Conservation (phyloP, 1,140 invertebrate species). For the Cyclina sinensis region DNA sequence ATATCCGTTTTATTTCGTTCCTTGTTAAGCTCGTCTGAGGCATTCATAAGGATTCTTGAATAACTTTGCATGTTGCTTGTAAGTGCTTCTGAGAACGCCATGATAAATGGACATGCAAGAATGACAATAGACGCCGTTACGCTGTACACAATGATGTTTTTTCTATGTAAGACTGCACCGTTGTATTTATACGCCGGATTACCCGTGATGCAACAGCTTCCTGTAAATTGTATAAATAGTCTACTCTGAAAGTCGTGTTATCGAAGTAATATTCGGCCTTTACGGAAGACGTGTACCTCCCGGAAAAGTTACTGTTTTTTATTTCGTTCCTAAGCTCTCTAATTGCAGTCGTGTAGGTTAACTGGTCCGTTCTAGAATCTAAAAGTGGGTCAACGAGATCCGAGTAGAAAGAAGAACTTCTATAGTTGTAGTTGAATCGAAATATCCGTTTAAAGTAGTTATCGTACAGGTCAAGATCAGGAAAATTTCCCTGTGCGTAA, state of each 20-base stretch:
- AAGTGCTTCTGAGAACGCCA: constrained; percentile 46
- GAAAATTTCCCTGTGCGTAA: constrained; percentile 56
- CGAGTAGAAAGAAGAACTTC: constrained; percentile 32
- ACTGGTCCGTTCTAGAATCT: neutral
- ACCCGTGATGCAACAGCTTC: constrained; percentile 22
- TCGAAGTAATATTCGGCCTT: constrained; percentile 58
- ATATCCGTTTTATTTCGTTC: constrained; percentile 39
- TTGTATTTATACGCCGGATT: constrained; percentile 23
- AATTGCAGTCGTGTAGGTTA: constrained; percentile 22
- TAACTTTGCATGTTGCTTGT: constrained; percentile 48
- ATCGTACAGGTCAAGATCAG: constrained; percentile 21
- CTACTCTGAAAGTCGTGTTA: constrained; percentile 45
- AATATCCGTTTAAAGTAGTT: constrained; percentile 39
- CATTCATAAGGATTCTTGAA: constrained; percentile 25
- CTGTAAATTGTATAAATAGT: constrained; percentile 51
- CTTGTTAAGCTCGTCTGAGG: constrained; percentile 1
- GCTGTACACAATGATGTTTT: constrained; percentile 26
- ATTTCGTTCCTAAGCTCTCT: constrained; percentile 36
- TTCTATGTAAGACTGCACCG: neutral
- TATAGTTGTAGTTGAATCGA: constrained; percentile 56
- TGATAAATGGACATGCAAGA: constrained; percentile 46
- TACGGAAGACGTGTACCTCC: neutral
- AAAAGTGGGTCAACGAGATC: constrained; percentile 41
- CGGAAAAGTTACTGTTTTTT: constrained; percentile 31
- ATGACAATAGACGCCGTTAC: constrained; percentile 28